Evolutionary conservation across 2,113 vertebrate genomes (phyloP).

Genomic region (Thunnus maccoyii): DNA sequence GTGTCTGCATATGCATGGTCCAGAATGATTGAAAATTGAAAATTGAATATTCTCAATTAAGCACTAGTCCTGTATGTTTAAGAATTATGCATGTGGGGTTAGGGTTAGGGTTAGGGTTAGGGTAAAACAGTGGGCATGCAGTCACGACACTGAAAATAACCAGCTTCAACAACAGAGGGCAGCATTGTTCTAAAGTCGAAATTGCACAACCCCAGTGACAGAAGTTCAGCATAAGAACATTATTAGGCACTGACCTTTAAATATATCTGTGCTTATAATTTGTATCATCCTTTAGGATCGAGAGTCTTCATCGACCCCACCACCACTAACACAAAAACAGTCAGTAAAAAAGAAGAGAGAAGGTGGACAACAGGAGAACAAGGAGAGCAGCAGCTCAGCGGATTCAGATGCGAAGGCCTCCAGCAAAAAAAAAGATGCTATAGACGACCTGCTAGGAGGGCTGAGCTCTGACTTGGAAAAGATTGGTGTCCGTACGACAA

Average conservation of each 20-base stretch:
- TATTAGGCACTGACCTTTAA: not conserved
- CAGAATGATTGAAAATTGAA: not conserved
- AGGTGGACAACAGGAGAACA: slow-evolving; percentile 23
- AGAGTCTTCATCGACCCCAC: slow-evolving; percentile 46
- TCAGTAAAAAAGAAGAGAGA: slow-evolving; percentile 54
- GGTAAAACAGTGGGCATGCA: not conserved
- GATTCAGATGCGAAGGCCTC: slow-evolving; percentile 33
- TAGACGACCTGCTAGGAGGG: slow-evolving; percentile 90
- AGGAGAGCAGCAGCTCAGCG: not conserved
- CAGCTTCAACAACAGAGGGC: slow-evolving; percentile 72
- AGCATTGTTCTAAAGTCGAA: slow-evolving; percentile 42
- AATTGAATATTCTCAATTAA: not conserved
- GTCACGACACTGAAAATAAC: not conserved
- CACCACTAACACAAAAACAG: slow-evolving; percentile 62
- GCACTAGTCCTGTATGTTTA: not conserved
- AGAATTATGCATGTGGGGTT: not conserved
- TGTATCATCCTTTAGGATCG: slow-evolving; percentile 60
- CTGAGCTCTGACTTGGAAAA: slow-evolving; percentile 90
- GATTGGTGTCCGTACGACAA: slow-evolving; percentile 87
- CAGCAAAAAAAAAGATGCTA: slow-evolving; percentile 61
- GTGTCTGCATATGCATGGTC: not conserved
- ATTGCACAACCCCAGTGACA: not conserved
- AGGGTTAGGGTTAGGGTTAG: too few species aligned
- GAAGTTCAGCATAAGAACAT: too few species aligned
- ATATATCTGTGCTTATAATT: not conserved